These are phyloP conservation scores for Drosophila kepulauana DNA, from an alignment of 1,140 invertebrate species.

Conservation along the genomic window DNA sequence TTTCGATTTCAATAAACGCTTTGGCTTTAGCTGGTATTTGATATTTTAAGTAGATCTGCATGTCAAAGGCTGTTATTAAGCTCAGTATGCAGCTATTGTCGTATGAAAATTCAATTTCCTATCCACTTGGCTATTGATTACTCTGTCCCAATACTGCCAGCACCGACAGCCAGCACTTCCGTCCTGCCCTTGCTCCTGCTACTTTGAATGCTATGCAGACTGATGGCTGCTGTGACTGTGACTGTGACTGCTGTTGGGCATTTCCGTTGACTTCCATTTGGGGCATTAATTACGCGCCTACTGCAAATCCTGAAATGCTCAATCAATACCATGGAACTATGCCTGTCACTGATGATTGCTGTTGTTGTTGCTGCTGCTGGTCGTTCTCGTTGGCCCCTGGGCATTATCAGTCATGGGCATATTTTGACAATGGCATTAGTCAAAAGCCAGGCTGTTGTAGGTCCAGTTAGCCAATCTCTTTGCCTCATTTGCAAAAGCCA, in stretches of 20 bases:
- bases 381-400: slow-evolving; percentile 21
- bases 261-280: slow-evolving; percentile 67
- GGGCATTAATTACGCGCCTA: slow-evolving; percentile 72
- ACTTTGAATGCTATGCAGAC: slow-evolving; percentile 14
- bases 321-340: slow-evolving; percentile 73
- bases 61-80: neutral
- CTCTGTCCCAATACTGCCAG: slow-evolving; percentile 51
- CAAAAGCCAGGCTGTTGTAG: slow-evolving; percentile 29
- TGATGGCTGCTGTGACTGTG: slow-evolving; percentile 22
- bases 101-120: slow-evolving; percentile 75
- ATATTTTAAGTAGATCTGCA: neutral
- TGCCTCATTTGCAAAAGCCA: slow-evolving; percentile 74
- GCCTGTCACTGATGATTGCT: slow-evolving; percentile 46
- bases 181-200: slow-evolving; percentile 10
- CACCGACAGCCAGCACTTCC: slow-evolving; percentile 46
- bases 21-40: too few relatives aligned
- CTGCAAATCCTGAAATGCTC: slow-evolving; percentile 63
- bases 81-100: slow-evolving; percentile 29
- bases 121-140: slow-evolving; percentile 73
- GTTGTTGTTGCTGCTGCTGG: neutral
- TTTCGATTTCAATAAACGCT: too few relatives aligned
- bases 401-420: slow-evolving; percentile 76
- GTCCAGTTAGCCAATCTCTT: slow-evolving; percentile 26
- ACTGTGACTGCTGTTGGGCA: slow-evolving; percentile 45
- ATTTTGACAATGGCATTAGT: slow-evolving; percentile 80